A percentile compares a stretch with the other conserved stretches of the same genome.
Conservation (phyloP, 2,113 vertebrate species). For the Morone saxatilis region DNA sequence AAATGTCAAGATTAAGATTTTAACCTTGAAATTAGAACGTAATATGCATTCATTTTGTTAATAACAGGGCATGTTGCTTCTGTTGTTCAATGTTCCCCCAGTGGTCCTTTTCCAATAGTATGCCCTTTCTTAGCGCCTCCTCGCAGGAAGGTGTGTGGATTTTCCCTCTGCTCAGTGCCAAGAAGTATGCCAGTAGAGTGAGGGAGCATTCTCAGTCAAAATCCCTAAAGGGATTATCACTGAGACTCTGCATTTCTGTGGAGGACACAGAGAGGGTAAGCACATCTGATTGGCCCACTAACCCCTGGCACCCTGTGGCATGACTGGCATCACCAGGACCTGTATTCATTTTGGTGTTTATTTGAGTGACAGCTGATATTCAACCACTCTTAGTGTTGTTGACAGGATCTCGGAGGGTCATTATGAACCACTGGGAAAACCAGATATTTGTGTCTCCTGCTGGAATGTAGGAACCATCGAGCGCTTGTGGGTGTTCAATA, state of each 20-base stretch:
- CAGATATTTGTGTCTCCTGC: background rate
- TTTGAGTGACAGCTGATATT: conserved; percentile 18
- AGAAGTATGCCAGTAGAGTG: conserved; percentile 46
- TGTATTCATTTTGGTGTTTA: conserved; percentile 14
- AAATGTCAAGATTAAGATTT: background rate
- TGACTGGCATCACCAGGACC: conserved; percentile 23
- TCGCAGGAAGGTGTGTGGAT: conserved; percentile 30
- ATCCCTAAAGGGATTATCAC: conserved; percentile 77
- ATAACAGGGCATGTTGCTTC: conserved; percentile 6
- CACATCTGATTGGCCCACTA: conserved; percentile 68
- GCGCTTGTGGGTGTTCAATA: background rate
- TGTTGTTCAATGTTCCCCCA: background rate
- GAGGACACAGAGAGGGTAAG: conserved; percentile 63
- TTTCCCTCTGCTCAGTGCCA: conserved; percentile 38
- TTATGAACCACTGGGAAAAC: background rate
- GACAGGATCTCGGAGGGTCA: background rate
- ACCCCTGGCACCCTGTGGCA: conserved; percentile 45
- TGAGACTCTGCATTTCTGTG: conserved; percentile 62
- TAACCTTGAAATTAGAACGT: conserved; percentile 18
- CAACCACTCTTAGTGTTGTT: background rate
- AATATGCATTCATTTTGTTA: conserved; percentile 6
- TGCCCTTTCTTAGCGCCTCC: conserved; percentile 8
- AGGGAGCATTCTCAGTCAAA: conserved; percentile 60
- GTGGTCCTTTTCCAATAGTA: background rate
- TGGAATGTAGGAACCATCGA: background rate